Evolutionary conservation across 2,113 vertebrate species (phyloP), one percentile per base, ranked within the genome.

Genomic region (Loxodonta africana): DNA sequence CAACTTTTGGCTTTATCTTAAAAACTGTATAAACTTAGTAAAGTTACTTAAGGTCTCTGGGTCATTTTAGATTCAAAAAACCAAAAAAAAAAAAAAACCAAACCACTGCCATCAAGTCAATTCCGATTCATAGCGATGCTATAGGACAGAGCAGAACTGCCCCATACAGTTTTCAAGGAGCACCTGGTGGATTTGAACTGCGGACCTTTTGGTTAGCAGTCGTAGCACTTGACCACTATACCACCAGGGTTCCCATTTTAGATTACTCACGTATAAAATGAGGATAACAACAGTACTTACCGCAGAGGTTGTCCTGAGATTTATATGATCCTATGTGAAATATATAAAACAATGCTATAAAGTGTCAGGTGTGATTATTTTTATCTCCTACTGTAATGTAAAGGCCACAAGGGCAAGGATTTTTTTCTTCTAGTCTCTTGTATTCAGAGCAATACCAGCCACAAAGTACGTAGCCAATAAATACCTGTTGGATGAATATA

Each of bases 291-390:
- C 26, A 83, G 18, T 65, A 46, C 77, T 86, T 96, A 82, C 48
- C 46, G 74, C 11, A 69, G 26, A 83, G 5, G 41, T 69, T 90
- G 86, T 60, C 30, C 18, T 48, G 10, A 88, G 33, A 51, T 73
- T 96, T 77, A 96, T 83, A 78, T 85, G 57, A 91, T 10, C 78
- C 1, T 76, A 91, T 2, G 28, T 51, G 71, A 94, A 93, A 62
- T 17, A 76, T 4, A 74, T 4, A 74, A 1, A 78, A 77, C 26
- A 90, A 60, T 23, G 44, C n/a, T 87, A 82, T 10, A 53, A 73
- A 94, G 53, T 5, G 26, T 57, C 78, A 81, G 30, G 11, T 82
- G 18, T 78, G 92, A 63, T 46, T 85, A 85, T 86, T 82, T 90
- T 94, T 87, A 83, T 44, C 76, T 93, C 28, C 41, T 23, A 60